Evolutionary conservation across 2,888 invertebrate species (phyloP).

Genomic region (Tridacna crocea): DNA sequence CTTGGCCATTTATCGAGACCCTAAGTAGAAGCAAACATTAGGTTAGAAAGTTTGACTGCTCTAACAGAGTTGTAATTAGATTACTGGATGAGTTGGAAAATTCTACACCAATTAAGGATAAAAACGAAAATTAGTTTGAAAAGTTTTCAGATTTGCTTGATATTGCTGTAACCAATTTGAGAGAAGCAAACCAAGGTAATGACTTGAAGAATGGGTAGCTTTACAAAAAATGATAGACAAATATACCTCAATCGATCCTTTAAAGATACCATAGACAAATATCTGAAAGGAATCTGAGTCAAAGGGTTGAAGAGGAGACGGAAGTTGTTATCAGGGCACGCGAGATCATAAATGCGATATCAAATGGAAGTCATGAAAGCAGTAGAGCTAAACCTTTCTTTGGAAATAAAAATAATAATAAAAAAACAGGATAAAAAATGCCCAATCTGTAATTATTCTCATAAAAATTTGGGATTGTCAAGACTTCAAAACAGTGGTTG

Average conservation of each 20-base stretch:
- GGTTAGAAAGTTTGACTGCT: no score
- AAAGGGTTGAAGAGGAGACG: conserved; percentile 34
- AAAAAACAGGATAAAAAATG: neutral
- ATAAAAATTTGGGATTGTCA: conserved; percentile 33
- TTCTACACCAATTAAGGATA: no score
- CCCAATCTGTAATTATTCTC: conserved; percentile 8
- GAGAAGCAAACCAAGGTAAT: no score
- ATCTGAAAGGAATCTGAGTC: conserved; percentile 29
- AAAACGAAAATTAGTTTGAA: no score
- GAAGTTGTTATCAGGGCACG: conserved; percentile 32
- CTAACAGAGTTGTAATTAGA: no score
- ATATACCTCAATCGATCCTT: conserved; percentile 35
- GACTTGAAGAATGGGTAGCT: conserved; percentile 31
- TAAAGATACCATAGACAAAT: conserved; percentile 40
- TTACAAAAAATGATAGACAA: conserved; percentile 27
- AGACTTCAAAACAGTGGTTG: conserved; percentile 10
- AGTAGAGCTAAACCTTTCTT: neutral
- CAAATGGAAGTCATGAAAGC: neutral
- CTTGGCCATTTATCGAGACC: no score
- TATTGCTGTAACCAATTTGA: no score
- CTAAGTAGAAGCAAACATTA: no score
- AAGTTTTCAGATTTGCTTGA: no score
- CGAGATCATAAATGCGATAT: conserved; percentile 28
- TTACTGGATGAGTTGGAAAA: no score
- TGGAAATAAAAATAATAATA: neutral